phyloP scores from a whole-genome alignment of 2,113 vertebrate genomes.

The Crotalus viridis region DNA sequence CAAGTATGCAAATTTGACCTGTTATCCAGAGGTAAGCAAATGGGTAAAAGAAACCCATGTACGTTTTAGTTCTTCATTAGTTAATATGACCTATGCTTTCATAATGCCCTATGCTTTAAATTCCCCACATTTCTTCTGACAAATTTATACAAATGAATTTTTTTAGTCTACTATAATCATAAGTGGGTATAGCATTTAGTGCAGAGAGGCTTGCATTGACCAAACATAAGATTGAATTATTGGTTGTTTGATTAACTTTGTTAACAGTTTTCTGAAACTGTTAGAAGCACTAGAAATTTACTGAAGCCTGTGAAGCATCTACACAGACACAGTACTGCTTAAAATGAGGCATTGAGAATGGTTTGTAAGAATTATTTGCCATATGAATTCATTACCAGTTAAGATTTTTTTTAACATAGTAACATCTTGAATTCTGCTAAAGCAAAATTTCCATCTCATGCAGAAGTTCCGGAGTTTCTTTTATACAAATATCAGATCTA shows the following conservation, averaged over 20 bases:
- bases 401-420: neutral
- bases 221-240: neutral
- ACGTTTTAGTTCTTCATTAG: conserved; percentile 5
- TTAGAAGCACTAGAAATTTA: neutral
- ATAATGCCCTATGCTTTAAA: neutral
- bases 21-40: conserved; percentile 83
- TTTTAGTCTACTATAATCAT: neutral
- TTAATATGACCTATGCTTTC: neutral
- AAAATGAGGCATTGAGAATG: neutral
- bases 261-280: neutral
- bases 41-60: neutral
- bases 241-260: neutral
- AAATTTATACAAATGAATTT: neutral
- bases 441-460: neutral
- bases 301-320: neutral
- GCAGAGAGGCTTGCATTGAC: neutral
- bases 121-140: neutral
- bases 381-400: neutral
- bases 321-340: neutral
- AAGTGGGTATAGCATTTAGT: neutral
- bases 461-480: neutral
- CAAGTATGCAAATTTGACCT: conserved; percentile 84
- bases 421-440: neutral
- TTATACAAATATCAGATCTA: neutral
- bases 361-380: neutral